Conservation (phyloP, 2,113 vertebrate species). For the Andinoacara biseriatus region DNA sequence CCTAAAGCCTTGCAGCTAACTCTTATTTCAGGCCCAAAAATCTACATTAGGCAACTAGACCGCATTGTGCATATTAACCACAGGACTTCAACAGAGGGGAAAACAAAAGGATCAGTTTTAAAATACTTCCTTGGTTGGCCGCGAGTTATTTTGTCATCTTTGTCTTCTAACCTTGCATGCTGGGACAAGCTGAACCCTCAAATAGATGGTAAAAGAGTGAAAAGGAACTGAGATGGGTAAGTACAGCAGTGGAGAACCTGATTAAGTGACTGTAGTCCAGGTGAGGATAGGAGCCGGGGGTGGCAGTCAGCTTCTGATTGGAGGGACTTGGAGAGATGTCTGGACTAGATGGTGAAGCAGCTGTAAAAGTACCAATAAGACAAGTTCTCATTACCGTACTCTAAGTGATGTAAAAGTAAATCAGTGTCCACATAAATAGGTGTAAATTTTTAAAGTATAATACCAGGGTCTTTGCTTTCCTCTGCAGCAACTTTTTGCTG, state of each 20-base stretch:
- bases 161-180: neutral
- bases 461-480: constrained; percentile 43
- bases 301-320: neutral
- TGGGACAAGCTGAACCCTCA: neutral
- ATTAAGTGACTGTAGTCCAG: constrained; percentile 65
- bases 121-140: constrained; percentile 4
- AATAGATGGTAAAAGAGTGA: neutral
- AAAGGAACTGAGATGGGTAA: neutral
- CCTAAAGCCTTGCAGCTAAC: neutral
- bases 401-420: neutral
- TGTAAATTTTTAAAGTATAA: neutral
- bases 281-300: neutral
- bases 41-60: constrained; percentile 13
- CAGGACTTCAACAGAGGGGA: neutral
- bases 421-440: neutral
- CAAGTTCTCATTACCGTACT: neutral
- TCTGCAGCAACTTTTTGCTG: constrained; percentile 39
- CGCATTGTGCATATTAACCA: constrained; percentile 1
- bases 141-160: neutral
- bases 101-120: neutral
- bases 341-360: neutral
- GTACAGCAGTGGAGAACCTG: constrained; percentile 50
- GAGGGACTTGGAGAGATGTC: constrained; percentile 13
- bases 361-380: constrained; percentile 32
- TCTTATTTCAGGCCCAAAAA: constrained; percentile 1